Percentiles rank a stretch among this genome's conserved stretches.
These are phyloP conservation scores for Neodontobutis hainanensis DNA, from an alignment of 2,113 vertebrate genomes.

Conservation along the genomic window DNA sequence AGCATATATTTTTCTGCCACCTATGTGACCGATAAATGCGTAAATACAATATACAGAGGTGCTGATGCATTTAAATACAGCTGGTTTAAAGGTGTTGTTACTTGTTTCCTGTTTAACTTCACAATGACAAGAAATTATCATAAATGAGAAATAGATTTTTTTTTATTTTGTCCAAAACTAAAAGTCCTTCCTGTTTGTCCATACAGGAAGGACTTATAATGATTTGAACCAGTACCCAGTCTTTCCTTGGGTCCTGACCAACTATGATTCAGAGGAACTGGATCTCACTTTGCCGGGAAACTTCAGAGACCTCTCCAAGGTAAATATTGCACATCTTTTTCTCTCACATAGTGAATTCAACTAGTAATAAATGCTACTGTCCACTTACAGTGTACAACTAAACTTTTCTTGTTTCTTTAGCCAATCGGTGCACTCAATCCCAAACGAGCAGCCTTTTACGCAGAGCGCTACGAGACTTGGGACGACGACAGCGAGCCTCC, in stretches of 20 bases:
- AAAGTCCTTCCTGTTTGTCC: not conserved
- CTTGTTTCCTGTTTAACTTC: no score
- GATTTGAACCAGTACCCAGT: constrained; percentile 98
- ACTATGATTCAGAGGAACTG: constrained; percentile 96
- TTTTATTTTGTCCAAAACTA: no score
- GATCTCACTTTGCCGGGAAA: constrained; percentile 97
- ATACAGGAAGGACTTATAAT: constrained; percentile 93
- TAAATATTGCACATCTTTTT: constrained; percentile 43
- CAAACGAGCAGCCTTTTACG: constrained; percentile 97
- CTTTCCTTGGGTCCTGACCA: constrained; percentile 98
- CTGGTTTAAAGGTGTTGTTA: not conserved
- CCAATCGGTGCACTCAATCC: constrained; percentile 98
- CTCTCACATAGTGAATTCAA: no score
- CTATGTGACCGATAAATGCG: not conserved
- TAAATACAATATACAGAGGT: not conserved
- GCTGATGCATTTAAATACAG: not conserved
- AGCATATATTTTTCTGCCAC: not conserved
- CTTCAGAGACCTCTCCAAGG: constrained; percentile 99
- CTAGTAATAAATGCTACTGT: no score
- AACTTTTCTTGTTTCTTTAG: constrained; percentile 67
- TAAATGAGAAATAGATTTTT: not conserved
- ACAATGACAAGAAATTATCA: no score
- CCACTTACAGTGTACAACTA: not conserved
- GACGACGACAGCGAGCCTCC: constrained; percentile 92
- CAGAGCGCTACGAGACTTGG: constrained; percentile 95